Conservation (phyloP, 2,888 invertebrate species). For the Cancer borealis region DNA sequence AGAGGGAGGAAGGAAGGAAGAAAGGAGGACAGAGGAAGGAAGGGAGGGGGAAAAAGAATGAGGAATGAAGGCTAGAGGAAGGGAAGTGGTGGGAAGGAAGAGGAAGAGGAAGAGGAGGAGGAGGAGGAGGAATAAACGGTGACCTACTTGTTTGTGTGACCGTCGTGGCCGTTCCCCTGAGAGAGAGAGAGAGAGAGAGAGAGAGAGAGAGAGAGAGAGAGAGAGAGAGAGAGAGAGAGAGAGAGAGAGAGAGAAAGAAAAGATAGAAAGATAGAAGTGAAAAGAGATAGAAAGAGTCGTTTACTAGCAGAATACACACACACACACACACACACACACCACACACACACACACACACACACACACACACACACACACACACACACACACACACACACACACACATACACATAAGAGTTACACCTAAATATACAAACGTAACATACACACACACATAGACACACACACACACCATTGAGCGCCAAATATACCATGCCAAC, state of each 20-base stretch:
- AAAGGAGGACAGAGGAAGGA: slow-evolving; percentile 1
- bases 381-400: slow-evolving; percentile 37
- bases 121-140: neutral
- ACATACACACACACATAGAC: neutral
- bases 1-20: neutral
- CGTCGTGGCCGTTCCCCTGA: neutral
- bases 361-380: slow-evolving; percentile 8
- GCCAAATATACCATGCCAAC: no score
- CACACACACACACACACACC: neutral
- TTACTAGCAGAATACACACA: neutral
- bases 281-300: neutral
- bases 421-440: neutral
- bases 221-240: neutral
- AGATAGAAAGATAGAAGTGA: neutral
- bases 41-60: neutral
- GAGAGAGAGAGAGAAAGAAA: neutral
- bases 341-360: neutral
- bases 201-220: slow-evolving; percentile 5
- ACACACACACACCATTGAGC: no score
- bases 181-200: slow-evolving; percentile 28
- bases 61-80: neutral
- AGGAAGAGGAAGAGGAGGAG: slow-evolving; percentile 2
- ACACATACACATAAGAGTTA: neutral
- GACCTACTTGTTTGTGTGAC: slow-evolving; percentile 3
- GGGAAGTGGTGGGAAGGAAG: no score